Evolutionary conservation across 2,113 vertebrate genomes (phyloP), one percentile per base, ranked within the genome.

Genomic region (Bathybates hornii): DNA sequence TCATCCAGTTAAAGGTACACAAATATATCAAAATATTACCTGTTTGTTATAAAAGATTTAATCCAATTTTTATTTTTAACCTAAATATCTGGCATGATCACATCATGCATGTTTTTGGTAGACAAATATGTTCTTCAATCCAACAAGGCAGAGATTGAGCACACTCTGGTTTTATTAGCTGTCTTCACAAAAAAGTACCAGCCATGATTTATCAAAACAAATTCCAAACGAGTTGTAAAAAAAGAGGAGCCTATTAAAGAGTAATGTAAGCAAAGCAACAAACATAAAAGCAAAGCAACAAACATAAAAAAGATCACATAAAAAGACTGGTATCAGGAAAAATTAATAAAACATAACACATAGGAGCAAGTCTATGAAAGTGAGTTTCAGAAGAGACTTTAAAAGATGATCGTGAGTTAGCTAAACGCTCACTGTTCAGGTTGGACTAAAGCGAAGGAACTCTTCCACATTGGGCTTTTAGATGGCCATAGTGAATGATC

Each of bases 281-380:
- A 82, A 85, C 87, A 86, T 90, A 89, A 92, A 92, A 92, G 89
- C 89, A 82, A 80, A 86, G 63, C 82, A 80, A 82, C 57, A 86
- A 88, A 89, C 89, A 88, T 89, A 89, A 93, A 27, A 89, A 88
- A 88, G 84, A 57, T 81, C 86, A 89, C 84, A 92, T 92, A 68
- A 89, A 92, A 90, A 87, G 86, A 82, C 52, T 16, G 61, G 76
- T 82, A 10, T 89, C 87, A 86, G 82, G 82, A 91, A 86, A 86
- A 36, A 93, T 93, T 59, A 91, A 90, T 93, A 91, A 93, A 93
- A 91, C 86, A 87, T 92, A 54, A 41, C 84, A 82, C 91, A 92
- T 89, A 66, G 90, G 88, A 88, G 89, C 79, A 17, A 73, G 85
- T 84, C 45, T 59, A 45, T 87, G 89, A 93, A 89, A 87, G 83